Base-by-base conservation (phyloP, 2,888 invertebrate genomes). In the Pheosia gnoma region DNA sequence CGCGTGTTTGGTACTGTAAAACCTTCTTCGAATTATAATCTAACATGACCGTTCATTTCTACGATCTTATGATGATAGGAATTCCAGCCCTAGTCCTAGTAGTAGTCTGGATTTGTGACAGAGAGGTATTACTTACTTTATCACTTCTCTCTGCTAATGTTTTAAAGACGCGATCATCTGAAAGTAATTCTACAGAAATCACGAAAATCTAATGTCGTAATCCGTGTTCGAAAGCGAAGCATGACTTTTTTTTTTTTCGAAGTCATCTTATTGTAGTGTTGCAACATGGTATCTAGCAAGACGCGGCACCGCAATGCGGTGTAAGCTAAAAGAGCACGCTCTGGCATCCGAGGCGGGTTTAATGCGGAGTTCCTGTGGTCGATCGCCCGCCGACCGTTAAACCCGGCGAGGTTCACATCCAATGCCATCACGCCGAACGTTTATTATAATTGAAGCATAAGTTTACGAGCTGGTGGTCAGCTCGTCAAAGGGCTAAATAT, bases 381-480 rank as follows among this genome's bases (percentile, higher is more conserved):
- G 77, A 67, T 67, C 72, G 65, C 71, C 74, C 68, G 54, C 66
- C 74, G 78, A 68, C 82, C 85, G 87, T 91, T 90, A 90, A 91
- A 89, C 86, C 83, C 80, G 65, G 81, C 82, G 80, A 88, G 80
- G 85, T 88, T 84, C 90, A 89, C 88, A 88, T 86, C 81, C 82
- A 83, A 25, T 87, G 79, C 82, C 70, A 82, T 81, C 84, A 83
- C 85, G 82, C 84, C 88, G 85, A 88, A 88, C 86, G 85, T 88
- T 90, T 89, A 90, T 88, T 89, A 89, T 91, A 91, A 92, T 91
- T 90, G 87, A 90, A 89, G 83, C 85, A 87, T 87, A 88, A 82
- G 83, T 89, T 89, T 90, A 90, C 83, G 88, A 88, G 72, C 74
- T 83, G 88, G 86, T 88, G 84, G 78, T 83, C 81, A 84, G 82